Conservation (phyloP, 2,888 invertebrate genomes). For the Folsomia manolachei region DNA sequence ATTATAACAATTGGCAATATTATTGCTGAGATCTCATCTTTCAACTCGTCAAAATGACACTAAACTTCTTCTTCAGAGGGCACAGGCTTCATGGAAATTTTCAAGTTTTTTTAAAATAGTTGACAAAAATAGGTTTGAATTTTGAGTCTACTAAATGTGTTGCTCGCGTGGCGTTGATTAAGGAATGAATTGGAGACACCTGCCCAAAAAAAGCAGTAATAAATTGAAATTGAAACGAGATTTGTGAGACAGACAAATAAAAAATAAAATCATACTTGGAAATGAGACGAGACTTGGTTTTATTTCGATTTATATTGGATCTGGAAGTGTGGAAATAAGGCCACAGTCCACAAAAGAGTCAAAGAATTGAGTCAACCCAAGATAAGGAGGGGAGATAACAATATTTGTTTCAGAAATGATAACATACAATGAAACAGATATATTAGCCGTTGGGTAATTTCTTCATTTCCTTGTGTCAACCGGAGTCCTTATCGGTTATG, state of each 20-base stretch:
- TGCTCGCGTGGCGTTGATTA: too few species aligned
- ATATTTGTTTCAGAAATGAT: constrained; percentile 25
- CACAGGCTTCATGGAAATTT: not conserved
- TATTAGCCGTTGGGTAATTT: not conserved
- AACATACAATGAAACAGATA: not conserved
- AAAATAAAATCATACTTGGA: too few species aligned
- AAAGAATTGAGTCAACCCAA: constrained; percentile 28
- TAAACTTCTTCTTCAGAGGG: not conserved
- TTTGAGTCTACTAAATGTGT: too few species aligned
- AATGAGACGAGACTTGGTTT: not conserved
- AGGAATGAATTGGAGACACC: not conserved
- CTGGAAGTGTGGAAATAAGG: constrained; percentile 20
- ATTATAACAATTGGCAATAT: constrained; percentile 49
- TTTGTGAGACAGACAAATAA: not conserved
- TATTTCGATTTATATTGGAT: constrained; percentile 1
- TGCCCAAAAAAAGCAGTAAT: too few species aligned
- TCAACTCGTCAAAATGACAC: constrained; percentile 60
- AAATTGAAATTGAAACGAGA: not conserved
- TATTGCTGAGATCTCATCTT: constrained; percentile 68
- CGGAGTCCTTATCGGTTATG: not conserved
- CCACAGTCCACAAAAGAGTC: constrained; percentile 34
- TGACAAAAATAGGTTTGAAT: too few species aligned
- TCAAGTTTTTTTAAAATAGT: not conserved
- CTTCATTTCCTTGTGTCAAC: too few species aligned
- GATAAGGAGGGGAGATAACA: constrained; percentile 30